Evolutionary conservation across 2,113 vertebrate genomes (phyloP).

Genomic region (Rousettus leschenaultii): DNA sequence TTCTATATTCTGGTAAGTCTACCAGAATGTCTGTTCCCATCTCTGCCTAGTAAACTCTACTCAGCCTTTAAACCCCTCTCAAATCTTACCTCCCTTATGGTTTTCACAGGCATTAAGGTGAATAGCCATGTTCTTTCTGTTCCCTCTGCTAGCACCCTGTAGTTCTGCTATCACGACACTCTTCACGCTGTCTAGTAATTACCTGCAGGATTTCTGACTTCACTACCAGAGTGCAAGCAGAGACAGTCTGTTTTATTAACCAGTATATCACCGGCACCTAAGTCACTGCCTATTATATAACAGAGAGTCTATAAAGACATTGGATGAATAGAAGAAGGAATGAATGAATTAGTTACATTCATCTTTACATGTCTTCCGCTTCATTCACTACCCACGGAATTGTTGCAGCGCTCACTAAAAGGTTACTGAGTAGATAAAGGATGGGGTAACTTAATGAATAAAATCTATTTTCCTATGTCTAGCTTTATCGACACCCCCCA

Average conservation of each 20-base stretch:
- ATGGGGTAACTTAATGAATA: not conserved
- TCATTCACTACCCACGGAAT: not conserved
- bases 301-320: not conserved
- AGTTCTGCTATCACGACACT: not conserved
- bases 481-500: not conserved
- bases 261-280: not conserved
- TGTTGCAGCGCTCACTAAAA: not conserved
- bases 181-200: not conserved
- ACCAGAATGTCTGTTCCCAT: not conserved
- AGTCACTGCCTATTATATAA: not conserved
- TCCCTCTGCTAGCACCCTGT: not conserved
- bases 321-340: not conserved
- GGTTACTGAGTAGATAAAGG: not conserved
- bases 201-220: not conserved
- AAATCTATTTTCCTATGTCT: not conserved
- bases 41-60: not conserved
- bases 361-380: not conserved
- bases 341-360: not conserved
- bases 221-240: not conserved
- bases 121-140: not conserved
- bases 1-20: not conserved
- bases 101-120: not conserved
- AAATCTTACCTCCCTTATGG: not conserved
- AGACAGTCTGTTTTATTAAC: not conserved
- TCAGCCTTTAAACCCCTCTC: not conserved